Base-by-base conservation (phyloP, 53 echinoderm and acorn worm species). In the Apostichopus leukothele region DNA sequence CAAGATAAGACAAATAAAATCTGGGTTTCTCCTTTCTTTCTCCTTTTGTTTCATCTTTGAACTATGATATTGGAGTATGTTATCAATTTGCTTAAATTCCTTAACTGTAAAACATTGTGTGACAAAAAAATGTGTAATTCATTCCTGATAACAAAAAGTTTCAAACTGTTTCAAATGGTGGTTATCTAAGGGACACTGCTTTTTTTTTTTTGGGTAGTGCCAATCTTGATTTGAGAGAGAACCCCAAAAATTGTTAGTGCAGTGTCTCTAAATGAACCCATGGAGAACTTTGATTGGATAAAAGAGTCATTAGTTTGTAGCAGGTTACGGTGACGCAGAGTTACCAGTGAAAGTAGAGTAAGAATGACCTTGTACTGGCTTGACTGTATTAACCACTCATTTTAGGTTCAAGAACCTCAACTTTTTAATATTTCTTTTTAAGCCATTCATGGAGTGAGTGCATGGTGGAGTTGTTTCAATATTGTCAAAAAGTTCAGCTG, bases 251-350 rank as follows among this genome's bases (percentile, higher is more conserved):
- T 39, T 39, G 39, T 39, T 18, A 71, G 71, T 71, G 71, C 71
- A 71, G 71, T 71, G 71, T 13, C 71, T 71, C 71, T 71, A 71
- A 71, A 71, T 71, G 71, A 71, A 71, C 71, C 71, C 71, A 71
- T 6, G 18, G 71, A 71, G 71, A 71, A 71, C n/a, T 71, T 71
- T 71, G 71, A 71, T 71, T 71, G 71, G 71, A 71, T 71, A 71
- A 71, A 71, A 71, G 71, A 71, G 71, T 71, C 16, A 71, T 71
- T 71, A 71, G 71, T 71, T 39, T 39, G 39, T 39, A 39, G 39
- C 39, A 39, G 39, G 18, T 18, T 57, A 57, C 71, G 18, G 71
- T 71, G 71, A 71, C 71, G 18, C 71, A 71, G n/a, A 71, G 71
- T 71, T 16, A n/a, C 13, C 71, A 71, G 71, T 16, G 71, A 71